These are phyloP conservation scores for Oxyteleia sp. DNA, from an alignment of 2,888 invertebrate genomes.

Conservation along the genomic window DNA sequence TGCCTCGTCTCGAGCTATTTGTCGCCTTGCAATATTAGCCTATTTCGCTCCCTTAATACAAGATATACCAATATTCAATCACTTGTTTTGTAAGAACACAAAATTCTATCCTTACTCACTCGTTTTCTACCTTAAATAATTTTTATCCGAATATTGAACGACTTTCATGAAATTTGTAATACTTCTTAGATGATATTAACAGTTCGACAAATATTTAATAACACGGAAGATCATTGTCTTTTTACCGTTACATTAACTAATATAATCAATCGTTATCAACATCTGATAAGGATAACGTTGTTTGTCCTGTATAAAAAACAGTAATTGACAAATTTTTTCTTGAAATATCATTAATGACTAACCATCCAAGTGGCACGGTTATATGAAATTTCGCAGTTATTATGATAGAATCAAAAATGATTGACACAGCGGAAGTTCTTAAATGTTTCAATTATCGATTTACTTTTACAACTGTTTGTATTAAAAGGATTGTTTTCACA, in stretches of 20 bases:
- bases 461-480: no score
- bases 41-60: no score
- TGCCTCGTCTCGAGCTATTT: no score
- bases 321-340: neutral
- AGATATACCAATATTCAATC: no score
- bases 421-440: no score
- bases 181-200: conserved; percentile 2
- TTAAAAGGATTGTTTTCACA: neutral
- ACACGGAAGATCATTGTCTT: neutral
- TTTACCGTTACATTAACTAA: conserved; percentile 14
- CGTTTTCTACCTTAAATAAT: no score
- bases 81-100: no score
- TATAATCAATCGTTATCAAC: conserved; percentile 6
- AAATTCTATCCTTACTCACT: no score
- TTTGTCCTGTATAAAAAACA: neutral
- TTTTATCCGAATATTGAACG: no score
- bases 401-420: neutral
- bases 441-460: no score
- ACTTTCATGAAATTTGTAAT: neutral
- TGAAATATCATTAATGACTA: neutral
- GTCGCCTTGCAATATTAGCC: no score
- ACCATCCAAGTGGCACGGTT: neutral
- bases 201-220: neutral
- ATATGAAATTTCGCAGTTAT: neutral
- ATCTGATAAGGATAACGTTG: conserved; percentile 1